Evolutionary conservation across 2,113 vertebrate species (phyloP).

Genomic region (Mola mola): DNA sequence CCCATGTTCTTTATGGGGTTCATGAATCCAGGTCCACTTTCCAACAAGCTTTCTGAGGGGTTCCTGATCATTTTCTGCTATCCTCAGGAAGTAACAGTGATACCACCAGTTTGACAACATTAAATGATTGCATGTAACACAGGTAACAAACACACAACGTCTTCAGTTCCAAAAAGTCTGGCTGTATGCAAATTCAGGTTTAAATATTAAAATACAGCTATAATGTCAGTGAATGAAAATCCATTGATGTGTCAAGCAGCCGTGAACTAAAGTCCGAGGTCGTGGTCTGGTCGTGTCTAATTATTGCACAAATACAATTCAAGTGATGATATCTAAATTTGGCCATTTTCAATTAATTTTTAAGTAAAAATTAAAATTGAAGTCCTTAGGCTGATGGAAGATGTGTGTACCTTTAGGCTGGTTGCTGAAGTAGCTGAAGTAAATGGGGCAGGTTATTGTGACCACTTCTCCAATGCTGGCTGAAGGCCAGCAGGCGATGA

Average conservation of each 20-base stretch:
- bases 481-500: constrained; percentile 91
- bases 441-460: constrained; percentile 84
- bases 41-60: constrained; percentile 6
- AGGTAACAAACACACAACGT: constrained; percentile 11
- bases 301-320: neutral
- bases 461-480: constrained; percentile 86
- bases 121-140: constrained; percentile 39
- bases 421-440: constrained; percentile 86
- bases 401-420: constrained; percentile 70
- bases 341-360: too few relatives aligned
- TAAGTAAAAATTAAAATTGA: neutral
- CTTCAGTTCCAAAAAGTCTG: constrained; percentile 17
- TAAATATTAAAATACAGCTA: constrained; percentile 24
- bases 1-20: neutral
- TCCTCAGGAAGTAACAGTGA: constrained; percentile 17
- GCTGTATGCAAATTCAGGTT: constrained; percentile 36
- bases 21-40: constrained; percentile 21
- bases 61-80: constrained; percentile 15
- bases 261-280: neutral
- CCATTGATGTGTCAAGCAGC: neutral
- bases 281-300: neutral
- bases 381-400: neutral
- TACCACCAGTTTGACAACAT: constrained; percentile 27
- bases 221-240: constrained; percentile 2
- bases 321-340: neutral